phyloP scores from a whole-genome alignment of 1,140 invertebrate genomes.

The Platorchestia sp. region DNA sequence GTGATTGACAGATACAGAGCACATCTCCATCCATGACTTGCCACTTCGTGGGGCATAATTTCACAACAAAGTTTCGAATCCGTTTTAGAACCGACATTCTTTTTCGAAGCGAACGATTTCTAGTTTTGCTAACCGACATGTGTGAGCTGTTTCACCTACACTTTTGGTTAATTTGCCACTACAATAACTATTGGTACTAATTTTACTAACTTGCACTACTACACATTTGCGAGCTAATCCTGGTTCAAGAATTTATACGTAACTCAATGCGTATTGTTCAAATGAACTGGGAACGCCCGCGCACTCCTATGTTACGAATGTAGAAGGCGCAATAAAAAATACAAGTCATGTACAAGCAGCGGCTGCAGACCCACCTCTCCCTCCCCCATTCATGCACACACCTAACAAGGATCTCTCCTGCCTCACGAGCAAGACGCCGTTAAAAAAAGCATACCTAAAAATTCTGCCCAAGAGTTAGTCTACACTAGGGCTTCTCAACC shows the following conservation, averaged over 20 bases:
- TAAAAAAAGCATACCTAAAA: neutral
- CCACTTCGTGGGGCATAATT: too few species aligned
- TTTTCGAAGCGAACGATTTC: too few species aligned
- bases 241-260: neutral
- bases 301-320: neutral
- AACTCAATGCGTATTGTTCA: neutral
- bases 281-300: neutral
- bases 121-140: too few species aligned
- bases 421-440: neutral
- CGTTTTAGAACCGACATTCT: too few species aligned
- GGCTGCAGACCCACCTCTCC: neutral
- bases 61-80: too few species aligned
- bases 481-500: too few species aligned
- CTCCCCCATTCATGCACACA: neutral
- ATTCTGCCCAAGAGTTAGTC: neutral
- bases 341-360: neutral
- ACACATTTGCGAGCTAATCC: neutral
- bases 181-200: too few species aligned
- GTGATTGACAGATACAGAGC: neutral
- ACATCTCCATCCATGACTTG: neutral
- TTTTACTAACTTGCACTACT: too few species aligned
- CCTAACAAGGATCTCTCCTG: conserved; percentile 22
- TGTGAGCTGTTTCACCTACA: too few species aligned
- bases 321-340: neutral
- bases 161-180: too few species aligned